Evolutionary conservation across 2,888 invertebrate species (phyloP), one percentile per base, ranked within the genome.

Genomic region (Drosophila leonis): DNA sequence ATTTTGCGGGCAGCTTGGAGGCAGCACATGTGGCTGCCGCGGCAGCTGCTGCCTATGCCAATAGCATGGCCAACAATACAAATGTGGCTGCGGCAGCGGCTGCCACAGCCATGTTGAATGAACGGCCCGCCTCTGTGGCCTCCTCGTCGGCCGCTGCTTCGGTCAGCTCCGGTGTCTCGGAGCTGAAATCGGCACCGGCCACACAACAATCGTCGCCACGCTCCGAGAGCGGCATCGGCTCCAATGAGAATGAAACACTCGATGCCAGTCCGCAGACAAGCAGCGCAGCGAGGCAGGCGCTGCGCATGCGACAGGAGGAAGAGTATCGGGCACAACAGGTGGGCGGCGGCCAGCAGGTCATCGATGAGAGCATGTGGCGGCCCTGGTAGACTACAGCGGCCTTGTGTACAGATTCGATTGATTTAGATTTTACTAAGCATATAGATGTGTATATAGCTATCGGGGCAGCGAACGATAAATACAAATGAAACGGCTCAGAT

Each of bases 351-450:
- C 77, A 79, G 44, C 75, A 66, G 54, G 88, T 93, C 46, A 87
- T 91, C 68, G 93, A 93, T 75, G 93, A 93, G 78, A 94, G 90
- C 83, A 93, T 94, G 94, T 94, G 94, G 94, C 92, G 94, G 69
- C 94, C 94, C 57, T 94, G 94, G 94, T 94, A 91, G 76, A 60
- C 37, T 46, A 18, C 48, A 49, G 61, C 39, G 54, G 65, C 70
- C 78, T 78, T 81, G 78, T 81, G 79, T 81, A 78, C 76, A 80
- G 82, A 52, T 52, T 61, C 60, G 48, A 57, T 62, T 69, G 59
- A 31, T 57, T 70, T 71, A 80, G 88, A 80, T 87, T 84, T 76
- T 75, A 84, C 80, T 77, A 74, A 81, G 67, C 66, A 56, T 52
- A 55, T 52, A 57, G 52, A 59, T 35, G 39, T 56, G 31, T 56